Evolutionary conservation across 30 jellyfish, hydroid and myxozoan genomes (phyloP).

Genomic region (Morbakka virulenta): DNA sequence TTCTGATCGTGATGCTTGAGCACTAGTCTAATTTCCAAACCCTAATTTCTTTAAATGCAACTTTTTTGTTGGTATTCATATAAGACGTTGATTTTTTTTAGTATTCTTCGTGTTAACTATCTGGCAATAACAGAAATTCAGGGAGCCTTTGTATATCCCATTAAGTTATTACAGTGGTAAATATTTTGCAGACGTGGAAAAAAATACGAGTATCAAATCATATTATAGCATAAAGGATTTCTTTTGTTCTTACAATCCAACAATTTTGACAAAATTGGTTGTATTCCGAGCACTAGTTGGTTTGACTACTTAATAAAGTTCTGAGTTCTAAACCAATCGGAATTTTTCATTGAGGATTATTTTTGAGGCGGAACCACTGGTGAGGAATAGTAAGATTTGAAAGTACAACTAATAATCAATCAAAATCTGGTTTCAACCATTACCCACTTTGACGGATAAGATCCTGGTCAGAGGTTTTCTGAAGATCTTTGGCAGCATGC

Average conservation of each 20-base stretch:
- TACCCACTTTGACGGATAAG: too few species aligned
- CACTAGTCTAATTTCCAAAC: neutral
- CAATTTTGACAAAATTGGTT: neutral
- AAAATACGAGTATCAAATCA: neutral
- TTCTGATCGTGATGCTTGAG: neutral
- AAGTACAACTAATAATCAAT: neutral
- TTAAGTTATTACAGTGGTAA: neutral
- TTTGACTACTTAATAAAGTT: neutral
- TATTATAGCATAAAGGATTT: neutral
- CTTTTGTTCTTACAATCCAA: neutral
- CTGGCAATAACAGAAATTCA: neutral
- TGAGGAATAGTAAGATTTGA: neutral
- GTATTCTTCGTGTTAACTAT: too few species aligned
- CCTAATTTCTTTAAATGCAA: neutral
- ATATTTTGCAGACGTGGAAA: neutral
- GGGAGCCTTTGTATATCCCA: too few species aligned
- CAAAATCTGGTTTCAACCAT: neutral
- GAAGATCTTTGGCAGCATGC: too few species aligned
- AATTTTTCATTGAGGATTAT: neutral
- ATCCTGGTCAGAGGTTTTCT: too few species aligned
- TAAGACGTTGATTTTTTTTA: neutral
- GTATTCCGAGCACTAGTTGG: neutral
- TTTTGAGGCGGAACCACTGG: neutral
- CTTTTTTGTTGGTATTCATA: neutral
- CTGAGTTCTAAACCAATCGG: neutral